These are phyloP conservation scores for Eupsilia transversa DNA, from an alignment of 2,888 invertebrate species.

Conservation along the genomic window DNA sequence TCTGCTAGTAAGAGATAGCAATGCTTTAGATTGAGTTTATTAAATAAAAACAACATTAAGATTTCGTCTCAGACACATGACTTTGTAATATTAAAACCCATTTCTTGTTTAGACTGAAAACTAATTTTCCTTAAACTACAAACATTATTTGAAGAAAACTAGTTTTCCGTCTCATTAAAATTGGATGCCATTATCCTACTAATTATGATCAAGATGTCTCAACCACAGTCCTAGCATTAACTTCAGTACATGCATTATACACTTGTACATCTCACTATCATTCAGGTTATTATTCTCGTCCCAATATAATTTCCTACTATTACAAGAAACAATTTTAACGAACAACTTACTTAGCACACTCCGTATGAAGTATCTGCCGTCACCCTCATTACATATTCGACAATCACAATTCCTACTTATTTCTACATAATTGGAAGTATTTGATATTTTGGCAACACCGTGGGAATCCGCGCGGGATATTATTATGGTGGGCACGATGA, in stretches of 20 bases:
- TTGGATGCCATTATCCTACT: conserved; percentile 58
- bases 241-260: conserved; percentile 84
- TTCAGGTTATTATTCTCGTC: conserved; percentile 84
- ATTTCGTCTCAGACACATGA: conserved; percentile 9
- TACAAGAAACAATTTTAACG: conserved; percentile 77
- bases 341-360: conserved; percentile 80
- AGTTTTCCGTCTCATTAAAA: background rate
- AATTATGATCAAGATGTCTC: conserved; percentile 86
- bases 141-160: background rate
- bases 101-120: background rate
- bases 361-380: conserved; percentile 74
- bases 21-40: conserved; percentile 20
- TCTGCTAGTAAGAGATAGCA: background rate
- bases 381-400: conserved; percentile 83
- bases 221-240: conserved; percentile 88
- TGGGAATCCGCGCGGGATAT: conserved; percentile 67
- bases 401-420: conserved; percentile 84
- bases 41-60: conserved; percentile 3
- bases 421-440: conserved; percentile 81
- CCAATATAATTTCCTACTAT: conserved; percentile 80
- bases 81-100: background rate
- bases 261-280: conserved; percentile 84
- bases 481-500: conserved; percentile 71
- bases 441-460: conserved; percentile 78
- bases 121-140: background rate